Conservation (phyloP, 2,797 vertebrate species). For the Enteromius fasciolatus region DNA sequence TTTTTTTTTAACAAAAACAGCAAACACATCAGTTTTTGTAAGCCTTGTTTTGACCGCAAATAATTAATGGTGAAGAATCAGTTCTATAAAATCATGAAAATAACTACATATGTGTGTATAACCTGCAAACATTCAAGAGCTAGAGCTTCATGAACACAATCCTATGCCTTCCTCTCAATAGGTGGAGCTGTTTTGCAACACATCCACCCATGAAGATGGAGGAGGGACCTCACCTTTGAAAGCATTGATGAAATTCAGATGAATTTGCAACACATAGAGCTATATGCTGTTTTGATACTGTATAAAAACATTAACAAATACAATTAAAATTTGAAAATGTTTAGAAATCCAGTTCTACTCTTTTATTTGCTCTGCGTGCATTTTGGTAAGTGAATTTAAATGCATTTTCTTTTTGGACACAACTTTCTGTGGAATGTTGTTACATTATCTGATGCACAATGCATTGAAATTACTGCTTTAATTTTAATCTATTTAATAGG, state of each 20-base stretch:
- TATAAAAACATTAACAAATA: not conserved
- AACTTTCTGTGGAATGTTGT: not conserved
- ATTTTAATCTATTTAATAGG: no score
- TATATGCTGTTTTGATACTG: not conserved
- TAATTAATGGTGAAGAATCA: not conserved
- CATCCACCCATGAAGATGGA: not conserved
- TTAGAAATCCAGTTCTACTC: not conserved
- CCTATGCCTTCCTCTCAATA: not conserved
- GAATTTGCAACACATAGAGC: not conserved
- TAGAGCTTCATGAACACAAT: not conserved
- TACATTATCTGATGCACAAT: not conserved
- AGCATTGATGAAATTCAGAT: not conserved
- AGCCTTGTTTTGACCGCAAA: not conserved
- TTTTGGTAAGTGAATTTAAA: constrained; percentile 8
- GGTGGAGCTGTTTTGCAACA: not conserved
- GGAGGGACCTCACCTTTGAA: not conserved
- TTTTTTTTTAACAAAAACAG: not conserved
- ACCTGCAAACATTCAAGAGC: not conserved
- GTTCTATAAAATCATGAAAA: not conserved
- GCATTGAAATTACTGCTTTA: not conserved
- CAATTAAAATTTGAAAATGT: not conserved
- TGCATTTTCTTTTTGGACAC: not conserved
- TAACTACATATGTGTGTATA: not conserved
- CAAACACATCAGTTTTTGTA: not conserved
- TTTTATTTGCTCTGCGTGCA: not conserved